Base-by-base conservation (phyloP, 2,113 vertebrate genomes). In the Atrichornis clamosus region DNA sequence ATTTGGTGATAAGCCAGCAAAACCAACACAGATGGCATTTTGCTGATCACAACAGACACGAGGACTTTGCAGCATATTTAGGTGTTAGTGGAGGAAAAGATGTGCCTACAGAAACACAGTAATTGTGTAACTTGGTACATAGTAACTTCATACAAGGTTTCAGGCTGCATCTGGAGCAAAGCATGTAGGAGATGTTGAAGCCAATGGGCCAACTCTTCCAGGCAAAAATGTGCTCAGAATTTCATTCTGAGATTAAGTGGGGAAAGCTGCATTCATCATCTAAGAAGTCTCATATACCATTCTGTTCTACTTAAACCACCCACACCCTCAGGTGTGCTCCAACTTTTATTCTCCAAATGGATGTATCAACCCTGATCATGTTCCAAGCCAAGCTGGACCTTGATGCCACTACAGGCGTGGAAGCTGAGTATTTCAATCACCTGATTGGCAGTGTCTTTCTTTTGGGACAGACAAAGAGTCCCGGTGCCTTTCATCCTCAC, bases 311-410 rank as follows among this genome's bases (percentile, higher is more conserved):
- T 39, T n/a, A 53, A 86, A 32, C 16, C 35, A 13, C 64, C 11
- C 39, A 46, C 74, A 69, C 15, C 33, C 28, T 6, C 39, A 62
- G 28, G 23, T 39, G 33, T 50, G 30, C 56, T 65, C 27, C 69
- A 67, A 9, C 15, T 72, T 72, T 39, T 60, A 15, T 47, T 91
- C 47, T 52, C 32, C 65, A 68, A 64, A 67, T 5, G 28, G 22
- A 10, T 33, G 11, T 7, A 41, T 52, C 21, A 82, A 79, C 30
- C 22, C 52, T 15, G 55, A 32, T 24, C 26, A 5, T 0, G 0
- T 37, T 73, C 37, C 64, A 77, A 69, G 30, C 27, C 37, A 39
- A 42, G 58, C 26, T 74, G 64, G 41, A 76, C 53, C 7, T 21
- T 20, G 55, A 82, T 70, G 72, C 21, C 62, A 56, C 47, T 39